These are phyloP conservation scores for Dolichopus griseipennis DNA, from an alignment of 2,888 invertebrate species.

Conservation along the genomic window DNA sequence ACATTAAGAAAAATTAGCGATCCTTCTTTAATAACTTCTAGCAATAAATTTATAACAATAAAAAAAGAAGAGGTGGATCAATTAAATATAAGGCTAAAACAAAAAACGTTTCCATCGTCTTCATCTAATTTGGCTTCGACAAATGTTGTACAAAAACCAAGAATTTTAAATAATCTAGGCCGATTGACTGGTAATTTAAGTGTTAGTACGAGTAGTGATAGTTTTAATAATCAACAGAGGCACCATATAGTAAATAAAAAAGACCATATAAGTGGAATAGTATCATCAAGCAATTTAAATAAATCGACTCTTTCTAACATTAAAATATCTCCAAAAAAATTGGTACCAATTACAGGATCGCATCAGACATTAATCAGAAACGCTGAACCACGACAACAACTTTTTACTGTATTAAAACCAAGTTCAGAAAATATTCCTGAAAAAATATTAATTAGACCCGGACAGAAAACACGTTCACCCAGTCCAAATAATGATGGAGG, in stretches of 20 bases:
- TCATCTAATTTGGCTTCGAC: background rate
- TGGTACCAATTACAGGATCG: background rate
- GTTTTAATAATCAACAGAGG: background rate
- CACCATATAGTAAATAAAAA: background rate
- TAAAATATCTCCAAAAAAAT: background rate
- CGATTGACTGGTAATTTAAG: background rate
- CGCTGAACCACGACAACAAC: conserved; percentile 28
- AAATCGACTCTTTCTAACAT: background rate
- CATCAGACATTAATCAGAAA: background rate
- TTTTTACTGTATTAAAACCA: conserved; percentile 24
- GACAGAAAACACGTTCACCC: conserved; percentile 21
- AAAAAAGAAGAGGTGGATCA: background rate
- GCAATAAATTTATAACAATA: background rate
- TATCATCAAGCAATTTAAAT: background rate
- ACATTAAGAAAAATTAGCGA: conserved; percentile 26
- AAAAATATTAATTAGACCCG: conserved; percentile 14
- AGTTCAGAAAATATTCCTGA: conserved; percentile 15
- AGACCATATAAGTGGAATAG: background rate
- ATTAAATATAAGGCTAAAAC: background rate
- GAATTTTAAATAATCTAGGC: conserved; percentile 7
- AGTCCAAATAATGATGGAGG: conserved; percentile 22
- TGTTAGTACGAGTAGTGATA: background rate
- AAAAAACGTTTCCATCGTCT: background rate
- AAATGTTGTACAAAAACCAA: conserved; percentile 12
- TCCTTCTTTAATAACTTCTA: background rate